These are phyloP conservation scores for Lithophane semibrunnea DNA, from an alignment of 2,888 invertebrate species.

Conservation along the genomic window DNA sequence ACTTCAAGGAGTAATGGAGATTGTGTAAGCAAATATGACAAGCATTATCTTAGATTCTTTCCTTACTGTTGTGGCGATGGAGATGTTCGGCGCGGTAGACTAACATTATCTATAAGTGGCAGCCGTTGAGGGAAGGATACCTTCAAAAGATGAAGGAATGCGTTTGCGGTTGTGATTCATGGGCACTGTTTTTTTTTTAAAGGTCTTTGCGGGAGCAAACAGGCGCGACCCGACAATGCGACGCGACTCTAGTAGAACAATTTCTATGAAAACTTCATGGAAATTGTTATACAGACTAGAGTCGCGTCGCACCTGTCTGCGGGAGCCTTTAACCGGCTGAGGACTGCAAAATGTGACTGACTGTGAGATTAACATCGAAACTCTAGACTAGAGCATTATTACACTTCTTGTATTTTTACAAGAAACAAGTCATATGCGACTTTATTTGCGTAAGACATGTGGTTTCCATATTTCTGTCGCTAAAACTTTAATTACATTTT, in stretches of 20 bases:
- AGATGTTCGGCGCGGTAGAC: constrained; percentile 12
- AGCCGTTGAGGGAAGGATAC: neutral
- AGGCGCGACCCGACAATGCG: too few relatives aligned
- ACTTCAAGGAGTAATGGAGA: constrained; percentile 29
- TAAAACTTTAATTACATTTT: constrained; percentile 4
- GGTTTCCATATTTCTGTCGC: constrained; percentile 12
- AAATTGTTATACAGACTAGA: too few relatives aligned
- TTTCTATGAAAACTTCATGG: too few relatives aligned
- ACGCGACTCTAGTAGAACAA: too few relatives aligned
- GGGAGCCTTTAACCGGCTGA: neutral
- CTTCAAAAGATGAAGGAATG: constrained; percentile 19
- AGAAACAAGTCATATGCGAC: neutral
- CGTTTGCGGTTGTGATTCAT: neutral
- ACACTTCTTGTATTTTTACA: neutral
- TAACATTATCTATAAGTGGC: constrained; percentile 13
- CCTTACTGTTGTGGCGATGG: constrained; percentile 20
- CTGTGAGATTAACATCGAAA: neutral
- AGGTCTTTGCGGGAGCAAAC: neutral
- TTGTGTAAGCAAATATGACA: constrained; percentile 56
- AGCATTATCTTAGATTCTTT: constrained; percentile 38
- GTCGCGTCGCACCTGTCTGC: too few relatives aligned
- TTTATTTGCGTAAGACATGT: neutral
- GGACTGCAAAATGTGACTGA: too few relatives aligned
- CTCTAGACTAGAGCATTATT: neutral
- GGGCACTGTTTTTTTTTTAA: neutral